Evolutionary conservation across 2,113 vertebrate genomes (phyloP).

Genomic region (Cacatua alba): DNA sequence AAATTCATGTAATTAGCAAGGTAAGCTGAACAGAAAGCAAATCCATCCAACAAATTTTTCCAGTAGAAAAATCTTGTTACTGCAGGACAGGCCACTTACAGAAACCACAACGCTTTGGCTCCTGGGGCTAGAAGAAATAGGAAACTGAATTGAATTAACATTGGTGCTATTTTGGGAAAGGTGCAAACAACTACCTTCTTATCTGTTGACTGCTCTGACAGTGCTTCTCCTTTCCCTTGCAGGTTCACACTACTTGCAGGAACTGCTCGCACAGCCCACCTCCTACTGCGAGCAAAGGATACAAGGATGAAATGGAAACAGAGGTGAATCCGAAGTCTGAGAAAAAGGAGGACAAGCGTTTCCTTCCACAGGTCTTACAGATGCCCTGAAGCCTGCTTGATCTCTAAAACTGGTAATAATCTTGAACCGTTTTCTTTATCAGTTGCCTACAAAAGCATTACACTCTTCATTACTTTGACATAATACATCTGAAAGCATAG

Average conservation of each 20-base stretch:
- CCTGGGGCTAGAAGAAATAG: not conserved
- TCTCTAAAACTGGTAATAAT: not conserved
- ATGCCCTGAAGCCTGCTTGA: not conserved
- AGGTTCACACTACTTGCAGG: not conserved
- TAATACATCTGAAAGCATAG: not conserved
- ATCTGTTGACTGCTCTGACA: not conserved
- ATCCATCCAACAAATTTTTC: not conserved
- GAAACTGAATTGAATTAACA: not conserved
- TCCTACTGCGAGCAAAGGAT: not conserved
- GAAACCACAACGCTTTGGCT: not conserved
- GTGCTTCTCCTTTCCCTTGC: not conserved
- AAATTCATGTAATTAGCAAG: not conserved
- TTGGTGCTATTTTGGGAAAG: not conserved
- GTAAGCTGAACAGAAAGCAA: not conserved
- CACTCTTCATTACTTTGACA: not conserved
- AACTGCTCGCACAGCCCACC: not conserved
- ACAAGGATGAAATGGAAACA: not conserved
- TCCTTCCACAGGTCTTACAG: not conserved
- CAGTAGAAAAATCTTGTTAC: not conserved
- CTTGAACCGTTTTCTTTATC: not conserved
- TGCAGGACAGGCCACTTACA: not conserved
- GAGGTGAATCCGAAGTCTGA: not conserved
- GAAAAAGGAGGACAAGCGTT: not conserved
- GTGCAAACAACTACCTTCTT: not conserved
- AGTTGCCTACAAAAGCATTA: not conserved